Conservation (phyloP, 2,888 invertebrate genomes). For the Chloroclystis v-ata region DNA sequence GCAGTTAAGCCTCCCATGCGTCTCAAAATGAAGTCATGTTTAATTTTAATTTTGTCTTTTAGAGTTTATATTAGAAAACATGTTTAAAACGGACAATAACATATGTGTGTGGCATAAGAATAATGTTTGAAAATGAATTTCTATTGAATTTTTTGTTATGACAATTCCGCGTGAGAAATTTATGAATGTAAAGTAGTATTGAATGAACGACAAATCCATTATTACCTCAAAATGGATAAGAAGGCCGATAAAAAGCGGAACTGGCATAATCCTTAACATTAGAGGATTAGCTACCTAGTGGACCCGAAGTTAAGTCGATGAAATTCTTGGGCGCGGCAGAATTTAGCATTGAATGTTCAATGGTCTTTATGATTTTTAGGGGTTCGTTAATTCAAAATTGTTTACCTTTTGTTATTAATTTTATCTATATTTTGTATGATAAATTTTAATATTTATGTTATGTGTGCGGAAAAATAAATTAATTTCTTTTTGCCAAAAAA, state of each 20-base stretch:
- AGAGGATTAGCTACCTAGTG: constrained; percentile 48
- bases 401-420: too few relatives aligned
- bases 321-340: constrained; percentile 17
- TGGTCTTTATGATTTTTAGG: constrained; percentile 12
- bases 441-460: too few relatives aligned
- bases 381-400: neutral
- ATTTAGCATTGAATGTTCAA: constrained; percentile 17
- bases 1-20: too few relatives aligned
- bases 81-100: neutral
- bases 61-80: neutral
- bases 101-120: neutral
- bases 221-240: constrained; percentile 8
- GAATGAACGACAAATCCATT: constrained; percentile 12
- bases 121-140: neutral
- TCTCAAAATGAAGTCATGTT: too few relatives aligned
- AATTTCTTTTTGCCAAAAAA: too few relatives aligned
- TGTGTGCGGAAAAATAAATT: too few relatives aligned
- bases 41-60: too few relatives aligned
- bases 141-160: neutral
- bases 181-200: constrained; percentile 1
- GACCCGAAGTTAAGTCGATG: constrained; percentile 28
- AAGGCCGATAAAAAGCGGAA: constrained; percentile 17
- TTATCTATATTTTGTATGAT: too few relatives aligned
- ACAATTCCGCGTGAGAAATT: neutral
- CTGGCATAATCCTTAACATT: constrained; percentile 38